Evolutionary conservation across 2,113 vertebrate species (phyloP).

Genomic region (Jacana jacana): DNA sequence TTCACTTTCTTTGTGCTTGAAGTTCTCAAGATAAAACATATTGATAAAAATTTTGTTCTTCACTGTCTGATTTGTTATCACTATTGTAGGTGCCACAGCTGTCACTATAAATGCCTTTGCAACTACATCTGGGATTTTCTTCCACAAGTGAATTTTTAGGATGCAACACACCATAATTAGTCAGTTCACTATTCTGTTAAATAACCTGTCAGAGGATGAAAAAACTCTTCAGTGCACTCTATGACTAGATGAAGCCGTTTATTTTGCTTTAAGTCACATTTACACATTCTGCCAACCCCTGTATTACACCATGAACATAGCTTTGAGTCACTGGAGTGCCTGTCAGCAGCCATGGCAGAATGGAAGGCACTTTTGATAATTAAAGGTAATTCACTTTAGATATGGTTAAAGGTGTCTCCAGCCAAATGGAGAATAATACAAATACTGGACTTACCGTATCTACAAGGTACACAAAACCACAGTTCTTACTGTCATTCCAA

Average conservation of each 20-base stretch:
- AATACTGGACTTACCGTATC: background rate
- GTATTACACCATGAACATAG: background rate
- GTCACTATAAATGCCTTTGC: background rate
- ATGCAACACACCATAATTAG: background rate
- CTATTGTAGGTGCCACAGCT: background rate
- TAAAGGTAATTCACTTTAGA: background rate
- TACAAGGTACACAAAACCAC: background rate
- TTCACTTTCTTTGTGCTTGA: background rate
- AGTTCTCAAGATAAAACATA: background rate
- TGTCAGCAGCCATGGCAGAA: background rate
- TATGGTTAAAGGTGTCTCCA: background rate
- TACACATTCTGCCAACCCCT: background rate
- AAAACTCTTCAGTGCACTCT: background rate
- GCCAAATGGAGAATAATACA: background rate
- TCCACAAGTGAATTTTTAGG: background rate
- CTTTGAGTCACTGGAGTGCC: background rate
- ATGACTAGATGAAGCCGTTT: background rate
- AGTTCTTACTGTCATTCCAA: background rate
- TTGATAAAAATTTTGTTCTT: background rate
- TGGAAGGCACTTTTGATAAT: background rate
- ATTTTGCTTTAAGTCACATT: conserved; percentile 2
- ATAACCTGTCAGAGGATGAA: background rate
- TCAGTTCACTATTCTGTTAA: background rate
- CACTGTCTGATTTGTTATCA: background rate
- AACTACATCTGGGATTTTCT: background rate